A percentile compares a stretch with the other conserved stretches of the same genome.
These are phyloP conservation scores for Stichopus horrens DNA, from an alignment of 53 echinoderm and acorn worm species.

Conservation along the genomic window DNA sequence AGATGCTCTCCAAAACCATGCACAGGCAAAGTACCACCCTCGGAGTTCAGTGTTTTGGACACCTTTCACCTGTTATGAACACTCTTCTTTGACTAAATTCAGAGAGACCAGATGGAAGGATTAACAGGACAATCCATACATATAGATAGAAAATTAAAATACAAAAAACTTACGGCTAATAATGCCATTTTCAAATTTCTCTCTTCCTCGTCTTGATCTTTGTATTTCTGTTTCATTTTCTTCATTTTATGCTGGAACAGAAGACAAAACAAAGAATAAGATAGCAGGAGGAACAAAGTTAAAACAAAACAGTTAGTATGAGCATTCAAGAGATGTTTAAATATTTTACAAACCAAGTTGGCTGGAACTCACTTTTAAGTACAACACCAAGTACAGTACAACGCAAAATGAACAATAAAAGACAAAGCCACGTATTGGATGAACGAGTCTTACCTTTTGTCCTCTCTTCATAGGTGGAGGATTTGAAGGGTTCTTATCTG, in stretches of 20 bases:
- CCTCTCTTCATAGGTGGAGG: conserved; percentile 77
- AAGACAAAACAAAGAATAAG: background rate
- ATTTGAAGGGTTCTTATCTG: conserved; percentile 25
- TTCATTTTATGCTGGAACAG: conserved; percentile 78
- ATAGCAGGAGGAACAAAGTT: too few relatives aligned
- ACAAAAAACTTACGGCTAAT: conserved; percentile 73
- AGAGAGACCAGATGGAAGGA: background rate
- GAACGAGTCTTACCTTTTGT: conserved; percentile 73
- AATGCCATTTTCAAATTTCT: conserved; percentile 89
- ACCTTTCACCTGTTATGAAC: too few relatives aligned
- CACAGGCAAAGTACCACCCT: too few relatives aligned
- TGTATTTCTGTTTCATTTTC: conserved; percentile 96
- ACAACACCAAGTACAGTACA: too few relatives aligned
- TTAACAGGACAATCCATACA: background rate
- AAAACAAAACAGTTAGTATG: too few relatives aligned
- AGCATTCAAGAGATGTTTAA: too few relatives aligned
- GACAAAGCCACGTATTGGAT: background rate
- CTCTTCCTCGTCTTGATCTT: conserved; percentile 96
- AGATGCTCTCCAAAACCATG: too few relatives aligned
- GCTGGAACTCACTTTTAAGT: too few relatives aligned
- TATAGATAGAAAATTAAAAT: background rate
- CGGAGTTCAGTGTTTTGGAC: too few relatives aligned
- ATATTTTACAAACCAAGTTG: background rate
- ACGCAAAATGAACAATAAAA: background rate
- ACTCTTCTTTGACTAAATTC: background rate